phyloP scores from a whole-genome alignment of 2,113 vertebrate genomes.

The Chaenocephalus aceratus region DNA sequence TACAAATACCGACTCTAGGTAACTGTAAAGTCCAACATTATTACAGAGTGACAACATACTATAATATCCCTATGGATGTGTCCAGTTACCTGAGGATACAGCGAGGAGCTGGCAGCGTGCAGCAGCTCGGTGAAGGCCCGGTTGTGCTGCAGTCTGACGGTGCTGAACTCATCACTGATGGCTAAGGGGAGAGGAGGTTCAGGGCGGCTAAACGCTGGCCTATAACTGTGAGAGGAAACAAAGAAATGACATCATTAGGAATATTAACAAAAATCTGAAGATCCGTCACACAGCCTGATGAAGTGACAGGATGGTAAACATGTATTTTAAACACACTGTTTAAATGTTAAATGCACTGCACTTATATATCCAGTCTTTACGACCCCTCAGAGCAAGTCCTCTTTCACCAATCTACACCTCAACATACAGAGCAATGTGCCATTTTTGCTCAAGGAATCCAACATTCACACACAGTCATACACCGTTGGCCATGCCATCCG shows the following conservation, averaged over 20 bases:
- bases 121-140: constrained; percentile 93
- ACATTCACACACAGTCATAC: no score
- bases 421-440: no score
- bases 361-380: no score
- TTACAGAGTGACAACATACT: background rate
- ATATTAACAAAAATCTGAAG: background rate
- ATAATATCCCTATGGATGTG: background rate
- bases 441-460: no score
- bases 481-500: no score
- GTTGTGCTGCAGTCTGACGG: constrained; percentile 93
- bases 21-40: background rate
- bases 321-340: background rate
- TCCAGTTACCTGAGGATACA: constrained; percentile 79
- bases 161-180: constrained; percentile 95
- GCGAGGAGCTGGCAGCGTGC: constrained; percentile 77
- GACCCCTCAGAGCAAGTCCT: no score
- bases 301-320: background rate
- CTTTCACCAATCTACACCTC: no score
- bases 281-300: no score
- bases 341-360: no score
- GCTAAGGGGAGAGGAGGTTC: constrained; percentile 93
- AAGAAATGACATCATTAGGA: background rate
- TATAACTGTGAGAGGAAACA: constrained; percentile 85
- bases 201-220: constrained; percentile 92
- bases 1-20: background rate